Percentiles rank a stretch among this genome's conserved stretches.
Evolutionary conservation across 2,113 vertebrate species (phyloP).

Genomic region (Clupea harengus): DNA sequence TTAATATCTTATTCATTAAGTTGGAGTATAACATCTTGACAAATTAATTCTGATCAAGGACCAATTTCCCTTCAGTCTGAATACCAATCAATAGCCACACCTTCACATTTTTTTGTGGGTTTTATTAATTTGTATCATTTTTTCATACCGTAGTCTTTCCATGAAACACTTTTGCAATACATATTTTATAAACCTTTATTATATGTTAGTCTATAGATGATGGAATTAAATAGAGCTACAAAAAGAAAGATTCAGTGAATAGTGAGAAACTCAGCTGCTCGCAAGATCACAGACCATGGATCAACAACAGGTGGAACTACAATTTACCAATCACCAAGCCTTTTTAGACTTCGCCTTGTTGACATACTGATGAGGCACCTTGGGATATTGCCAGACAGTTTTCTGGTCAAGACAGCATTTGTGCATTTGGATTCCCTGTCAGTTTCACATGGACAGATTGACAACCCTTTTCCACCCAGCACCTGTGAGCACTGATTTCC

Average conservation of each 20-base stretch:
- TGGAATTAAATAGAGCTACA: background rate
- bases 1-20: background rate
- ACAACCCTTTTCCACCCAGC: background rate
- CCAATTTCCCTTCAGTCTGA: background rate
- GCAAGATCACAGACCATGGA: background rate
- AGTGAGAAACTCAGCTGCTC: background rate
- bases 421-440: background rate
- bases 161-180: background rate
- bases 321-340: background rate
- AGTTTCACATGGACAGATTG: background rate
- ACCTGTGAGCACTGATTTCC: background rate
- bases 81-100: background rate
- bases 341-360: too few relatives aligned
- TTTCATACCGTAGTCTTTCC: background rate
- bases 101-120: background rate
- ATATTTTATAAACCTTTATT: background rate
- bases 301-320: too few relatives aligned
- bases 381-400: background rate
- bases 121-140: background rate
- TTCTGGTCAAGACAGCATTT: background rate
- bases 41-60: background rate
- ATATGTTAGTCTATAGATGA: background rate
- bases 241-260: background rate
- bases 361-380: background rate
- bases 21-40: background rate